Conservation (phyloP, 2,113 vertebrate species). For the Rhagologus leucostigma region DNA sequence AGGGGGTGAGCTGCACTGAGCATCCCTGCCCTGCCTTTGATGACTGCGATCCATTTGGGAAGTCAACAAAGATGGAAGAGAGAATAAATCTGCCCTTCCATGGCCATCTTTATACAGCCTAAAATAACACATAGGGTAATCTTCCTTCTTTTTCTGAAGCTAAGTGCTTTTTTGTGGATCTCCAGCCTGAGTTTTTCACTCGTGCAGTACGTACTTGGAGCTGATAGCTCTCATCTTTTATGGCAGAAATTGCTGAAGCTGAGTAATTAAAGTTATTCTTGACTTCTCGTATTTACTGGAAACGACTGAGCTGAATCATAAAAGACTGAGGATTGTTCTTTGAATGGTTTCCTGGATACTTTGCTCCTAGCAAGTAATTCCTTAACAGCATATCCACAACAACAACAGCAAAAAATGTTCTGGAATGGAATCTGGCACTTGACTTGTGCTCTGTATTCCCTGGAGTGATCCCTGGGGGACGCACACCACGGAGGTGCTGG, state of each 20-base stretch:
- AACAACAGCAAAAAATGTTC: background rate
- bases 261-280: conserved; percentile 59
- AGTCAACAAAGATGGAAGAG: background rate
- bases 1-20: background rate
- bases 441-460: background rate
- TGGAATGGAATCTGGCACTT: background rate
- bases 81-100: conserved; percentile 25
- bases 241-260: conserved; percentile 12
- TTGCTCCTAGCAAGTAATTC: conserved; percentile 9
- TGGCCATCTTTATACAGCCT: background rate
- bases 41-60: background rate
- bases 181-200: background rate
- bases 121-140: conserved; percentile 19
- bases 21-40: background rate
- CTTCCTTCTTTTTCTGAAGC: background rate
- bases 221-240: conserved; percentile 28
- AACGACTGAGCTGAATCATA: conserved; percentile 15
- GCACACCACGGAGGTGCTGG: background rate
- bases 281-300: conserved; percentile 51
- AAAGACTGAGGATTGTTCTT: background rate
- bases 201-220: background rate
- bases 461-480: background rate
- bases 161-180: conserved; percentile 1
- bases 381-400: background rate
- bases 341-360: background rate